Evolutionary conservation across 2,113 vertebrate genomes (phyloP).

Genomic region (Lasiurus borealis): DNA sequence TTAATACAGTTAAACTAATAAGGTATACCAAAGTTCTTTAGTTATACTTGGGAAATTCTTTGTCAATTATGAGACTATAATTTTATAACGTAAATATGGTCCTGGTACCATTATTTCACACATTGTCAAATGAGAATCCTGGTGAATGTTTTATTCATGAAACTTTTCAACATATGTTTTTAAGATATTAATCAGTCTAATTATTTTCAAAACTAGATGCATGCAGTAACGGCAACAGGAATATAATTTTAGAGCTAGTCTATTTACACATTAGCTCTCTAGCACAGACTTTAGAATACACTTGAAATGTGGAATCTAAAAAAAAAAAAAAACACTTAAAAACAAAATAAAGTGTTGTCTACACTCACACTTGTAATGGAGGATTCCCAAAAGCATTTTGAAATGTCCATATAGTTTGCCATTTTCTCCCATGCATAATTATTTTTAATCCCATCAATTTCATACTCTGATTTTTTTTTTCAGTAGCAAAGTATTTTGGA

Average conservation of each 20-base stretch:
- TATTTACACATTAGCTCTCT: slow-evolving; percentile 2
- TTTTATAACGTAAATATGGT: slow-evolving; percentile 51
- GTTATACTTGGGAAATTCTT: slow-evolving; percentile 6
- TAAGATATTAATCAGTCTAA: slow-evolving; percentile 67
- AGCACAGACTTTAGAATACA: slow-evolving; percentile 39
- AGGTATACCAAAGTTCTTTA: not conserved
- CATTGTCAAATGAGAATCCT: slow-evolving; percentile 50
- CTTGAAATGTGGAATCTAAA: slow-evolving; percentile 29
- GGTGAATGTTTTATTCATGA: slow-evolving; percentile 67
- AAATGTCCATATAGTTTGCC: not conserved
- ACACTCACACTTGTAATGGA: not conserved
- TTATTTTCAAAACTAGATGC: slow-evolving; percentile 66
- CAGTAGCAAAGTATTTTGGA: not conserved
- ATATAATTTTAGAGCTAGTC: slow-evolving; percentile 50
- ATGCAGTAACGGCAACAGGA: not conserved
- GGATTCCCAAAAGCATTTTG: not conserved
- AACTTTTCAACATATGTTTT: slow-evolving; percentile 52
- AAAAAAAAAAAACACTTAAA: not conserved
- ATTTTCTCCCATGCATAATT: not conserved
- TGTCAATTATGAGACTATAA: slow-evolving; percentile 9
- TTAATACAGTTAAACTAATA: not conserved
- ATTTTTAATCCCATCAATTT: not conserved
- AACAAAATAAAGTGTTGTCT: not conserved
- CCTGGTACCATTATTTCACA: slow-evolving; percentile 57
- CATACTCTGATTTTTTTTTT: not conserved